Percentiles rank a stretch among this genome's conserved stretches.
Conservation (phyloP, 2,797 vertebrate genomes). For the Pangasius macronema region DNA sequence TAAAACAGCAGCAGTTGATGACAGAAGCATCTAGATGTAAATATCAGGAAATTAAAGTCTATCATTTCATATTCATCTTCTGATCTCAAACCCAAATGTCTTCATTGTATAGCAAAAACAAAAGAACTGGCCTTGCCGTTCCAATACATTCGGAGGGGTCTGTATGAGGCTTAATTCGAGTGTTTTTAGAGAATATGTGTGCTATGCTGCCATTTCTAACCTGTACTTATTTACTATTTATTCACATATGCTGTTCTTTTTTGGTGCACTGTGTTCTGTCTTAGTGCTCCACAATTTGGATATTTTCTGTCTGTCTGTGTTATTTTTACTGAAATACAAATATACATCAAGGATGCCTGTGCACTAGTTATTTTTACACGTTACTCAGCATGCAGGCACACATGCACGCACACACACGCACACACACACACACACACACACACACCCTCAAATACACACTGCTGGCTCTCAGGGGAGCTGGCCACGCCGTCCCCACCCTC, state of each 20-base stretch:
- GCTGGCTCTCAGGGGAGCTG: constrained; percentile 63
- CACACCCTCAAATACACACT: constrained; percentile 30
- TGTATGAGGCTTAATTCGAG: background rate
- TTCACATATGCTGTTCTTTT: background rate
- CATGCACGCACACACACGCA: constrained; percentile 41
- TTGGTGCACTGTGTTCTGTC: background rate
- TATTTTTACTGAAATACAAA: constrained; percentile 41
- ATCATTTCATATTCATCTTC: background rate
- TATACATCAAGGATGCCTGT: constrained; percentile 5
- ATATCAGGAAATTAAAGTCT: background rate
- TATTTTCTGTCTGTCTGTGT: constrained; percentile 7
- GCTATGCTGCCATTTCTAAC: background rate
- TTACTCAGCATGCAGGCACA: constrained; percentile 31
- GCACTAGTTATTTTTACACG: constrained; percentile 33
- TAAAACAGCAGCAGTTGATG: too few relatives aligned
- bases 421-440: constrained; percentile 40
- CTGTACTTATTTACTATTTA: constrained; percentile 25
- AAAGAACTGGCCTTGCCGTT: background rate
- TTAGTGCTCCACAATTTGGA: background rate
- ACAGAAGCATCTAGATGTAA: background rate
- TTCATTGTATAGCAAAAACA: background rate
- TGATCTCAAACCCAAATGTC: background rate
- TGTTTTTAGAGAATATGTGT: background rate
- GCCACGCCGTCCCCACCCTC: constrained; percentile 67
- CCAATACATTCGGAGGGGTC: background rate